phyloP scores from a whole-genome alignment of 2,797 vertebrate species.

The Argentina silus region DNA sequence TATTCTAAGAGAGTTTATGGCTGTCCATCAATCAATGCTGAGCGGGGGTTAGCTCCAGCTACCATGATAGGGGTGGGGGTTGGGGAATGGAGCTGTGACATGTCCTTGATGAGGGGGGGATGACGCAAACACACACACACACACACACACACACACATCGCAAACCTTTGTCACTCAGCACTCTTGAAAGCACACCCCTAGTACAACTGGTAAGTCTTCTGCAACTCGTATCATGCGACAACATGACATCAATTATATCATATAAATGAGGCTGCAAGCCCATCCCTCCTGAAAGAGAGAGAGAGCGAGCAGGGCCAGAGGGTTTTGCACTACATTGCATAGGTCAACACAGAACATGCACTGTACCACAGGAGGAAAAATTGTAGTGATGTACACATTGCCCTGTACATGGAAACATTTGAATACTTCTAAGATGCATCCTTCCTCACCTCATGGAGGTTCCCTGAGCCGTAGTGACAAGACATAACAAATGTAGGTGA shows the following conservation, averaged over 20 bases:
- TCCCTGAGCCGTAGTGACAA: not conserved
- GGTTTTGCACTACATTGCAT: constrained; percentile 29
- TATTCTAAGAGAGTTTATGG: constrained; percentile 60
- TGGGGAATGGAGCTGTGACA: constrained; percentile 47
- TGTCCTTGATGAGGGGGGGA: constrained; percentile 61
- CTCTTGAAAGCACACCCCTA: constrained; percentile 49
- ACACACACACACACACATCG: constrained; percentile 10
- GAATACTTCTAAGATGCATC: not conserved
- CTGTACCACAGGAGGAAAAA: constrained; percentile 7
- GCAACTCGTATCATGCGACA: constrained; percentile 62
- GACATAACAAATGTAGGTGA: too few species aligned
- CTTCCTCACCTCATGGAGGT: not conserved
- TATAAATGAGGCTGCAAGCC: constrained; percentile 61
- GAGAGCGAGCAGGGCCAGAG: constrained; percentile 17
- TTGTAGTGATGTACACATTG: not conserved
- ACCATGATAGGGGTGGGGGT: constrained; percentile 46
- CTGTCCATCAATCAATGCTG: constrained; percentile 67
- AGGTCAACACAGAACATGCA: constrained; percentile 18
- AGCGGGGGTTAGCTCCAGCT: constrained; percentile 43
- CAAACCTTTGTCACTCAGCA: constrained; percentile 61
- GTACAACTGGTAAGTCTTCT: constrained; percentile 55
- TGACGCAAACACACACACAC: constrained; percentile 40
- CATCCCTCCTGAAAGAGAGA: constrained; percentile 41
- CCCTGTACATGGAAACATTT: too few species aligned
- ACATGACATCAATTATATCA: constrained; percentile 61